A percentile compares a stretch with the other conserved stretches of the same genome.
phyloP scores from a whole-genome alignment of 2,113 vertebrate species.

The Mirza zaza region DNA sequence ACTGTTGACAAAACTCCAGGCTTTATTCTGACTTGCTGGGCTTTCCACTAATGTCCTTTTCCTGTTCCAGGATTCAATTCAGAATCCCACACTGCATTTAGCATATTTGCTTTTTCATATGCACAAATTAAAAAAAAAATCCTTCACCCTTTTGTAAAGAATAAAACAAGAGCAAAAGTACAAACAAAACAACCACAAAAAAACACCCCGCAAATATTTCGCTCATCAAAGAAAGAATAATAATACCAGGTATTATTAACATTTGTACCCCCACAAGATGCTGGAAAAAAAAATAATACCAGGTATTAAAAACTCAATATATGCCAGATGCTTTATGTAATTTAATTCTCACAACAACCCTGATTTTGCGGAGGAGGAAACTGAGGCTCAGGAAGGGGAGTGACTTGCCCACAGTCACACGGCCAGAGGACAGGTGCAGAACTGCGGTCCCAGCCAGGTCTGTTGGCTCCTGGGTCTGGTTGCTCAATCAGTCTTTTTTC shows the following conservation, averaged over 20 bases:
- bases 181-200: not conserved
- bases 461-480: not conserved
- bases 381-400: not conserved
- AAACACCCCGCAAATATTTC: not conserved
- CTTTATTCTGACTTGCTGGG: not conserved
- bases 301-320: not conserved
- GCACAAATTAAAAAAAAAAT: not conserved
- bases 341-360: not conserved
- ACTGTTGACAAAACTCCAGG: not conserved
- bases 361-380: not conserved
- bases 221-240: not conserved
- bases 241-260: not conserved
- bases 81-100: not conserved
- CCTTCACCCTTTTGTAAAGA: not conserved
- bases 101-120: not conserved
- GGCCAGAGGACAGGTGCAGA: not conserved
- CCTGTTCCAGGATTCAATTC: not conserved
- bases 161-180: not conserved
- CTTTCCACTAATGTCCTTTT: not conserved
- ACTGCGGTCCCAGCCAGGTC: not conserved
- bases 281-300: not conserved
- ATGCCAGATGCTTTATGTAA: not conserved
- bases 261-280: too few relatives aligned
- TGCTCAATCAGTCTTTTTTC: not conserved
- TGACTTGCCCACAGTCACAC: accelerated